Conservation (phyloP, 2,113 vertebrate species). For the Catagonus wagneri region DNA sequence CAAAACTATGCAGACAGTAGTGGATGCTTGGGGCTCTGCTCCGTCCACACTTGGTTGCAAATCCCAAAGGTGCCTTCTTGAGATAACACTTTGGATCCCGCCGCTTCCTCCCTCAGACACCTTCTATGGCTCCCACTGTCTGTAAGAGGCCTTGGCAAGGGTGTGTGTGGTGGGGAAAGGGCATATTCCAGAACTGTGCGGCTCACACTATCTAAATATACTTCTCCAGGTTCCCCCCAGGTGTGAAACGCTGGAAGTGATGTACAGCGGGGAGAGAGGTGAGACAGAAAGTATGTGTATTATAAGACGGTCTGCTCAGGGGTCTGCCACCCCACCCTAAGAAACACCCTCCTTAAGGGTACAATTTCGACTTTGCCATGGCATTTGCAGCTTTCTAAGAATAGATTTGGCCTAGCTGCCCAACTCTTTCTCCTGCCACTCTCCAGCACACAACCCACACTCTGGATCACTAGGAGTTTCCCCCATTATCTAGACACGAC, state of each 20-base stretch:
- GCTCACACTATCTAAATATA: background rate
- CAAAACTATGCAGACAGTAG: background rate
- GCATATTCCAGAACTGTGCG: background rate
- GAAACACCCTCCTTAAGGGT: background rate
- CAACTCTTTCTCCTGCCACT: background rate
- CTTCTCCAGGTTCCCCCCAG: background rate
- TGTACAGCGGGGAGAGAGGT: background rate
- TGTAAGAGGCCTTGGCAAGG: background rate
- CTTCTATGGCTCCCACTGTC: background rate
- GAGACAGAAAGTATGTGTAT: background rate
- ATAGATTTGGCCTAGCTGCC: background rate
- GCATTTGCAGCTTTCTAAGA: background rate
- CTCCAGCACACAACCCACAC: background rate
- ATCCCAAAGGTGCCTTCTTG: background rate
- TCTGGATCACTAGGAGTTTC: no score
- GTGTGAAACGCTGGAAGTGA: background rate
- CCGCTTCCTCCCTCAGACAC: background rate
- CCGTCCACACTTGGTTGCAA: background rate
- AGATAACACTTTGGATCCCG: background rate
- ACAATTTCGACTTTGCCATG: background rate
- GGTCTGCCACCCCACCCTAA: background rate
- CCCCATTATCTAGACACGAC: background rate
- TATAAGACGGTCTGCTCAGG: background rate
- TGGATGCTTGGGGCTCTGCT: background rate
- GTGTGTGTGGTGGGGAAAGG: no score